Percentiles rank a stretch among this genome's conserved stretches.
Conservation (phyloP, 2,888 invertebrate genomes). For the Drosophila hamatofila region DNA sequence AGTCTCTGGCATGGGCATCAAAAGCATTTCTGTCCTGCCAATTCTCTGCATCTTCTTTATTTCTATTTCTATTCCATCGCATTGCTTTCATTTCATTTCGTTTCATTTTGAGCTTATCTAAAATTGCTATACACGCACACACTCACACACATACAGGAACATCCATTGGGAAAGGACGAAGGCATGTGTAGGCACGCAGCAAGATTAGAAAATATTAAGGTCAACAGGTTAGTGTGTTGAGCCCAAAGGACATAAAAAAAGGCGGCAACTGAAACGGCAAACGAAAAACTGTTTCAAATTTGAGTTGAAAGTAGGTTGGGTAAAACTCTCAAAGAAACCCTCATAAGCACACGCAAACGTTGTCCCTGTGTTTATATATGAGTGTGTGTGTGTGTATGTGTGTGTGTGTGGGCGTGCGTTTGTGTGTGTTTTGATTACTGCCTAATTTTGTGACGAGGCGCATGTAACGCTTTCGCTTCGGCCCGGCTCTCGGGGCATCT, state of each 20-base stretch:
- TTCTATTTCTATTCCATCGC: constrained; percentile 37
- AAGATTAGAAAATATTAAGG: constrained; percentile 80
- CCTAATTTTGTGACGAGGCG: constrained; percentile 75
- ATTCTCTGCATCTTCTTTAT: constrained; percentile 22
- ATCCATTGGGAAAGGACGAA: constrained; percentile 31
- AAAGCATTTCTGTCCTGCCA: constrained; percentile 33
- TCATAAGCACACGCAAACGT: constrained; percentile 17
- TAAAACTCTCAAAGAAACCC: constrained; percentile 51
- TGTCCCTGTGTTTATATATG: constrained; percentile 18
- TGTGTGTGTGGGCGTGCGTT: constrained; percentile 26
- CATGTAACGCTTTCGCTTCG: constrained; percentile 57
- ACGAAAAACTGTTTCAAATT: constrained; percentile 75
- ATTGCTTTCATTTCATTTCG: constrained; percentile 54
- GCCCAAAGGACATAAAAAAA: constrained; percentile 74
- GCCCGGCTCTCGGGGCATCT: constrained; percentile 48
- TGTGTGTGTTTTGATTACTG: constrained; percentile 76
- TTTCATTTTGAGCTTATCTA: constrained; percentile 73
- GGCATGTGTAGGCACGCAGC: constrained; percentile 59
- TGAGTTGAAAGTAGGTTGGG: constrained; percentile 67
- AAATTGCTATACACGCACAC: constrained; percentile 67
- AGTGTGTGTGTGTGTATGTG: constrained; percentile 29
- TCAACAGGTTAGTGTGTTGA: constrained; percentile 78
- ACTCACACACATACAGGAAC: constrained; percentile 48
- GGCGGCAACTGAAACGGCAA: constrained; percentile 47
- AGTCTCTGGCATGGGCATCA: constrained; percentile 27